These are phyloP conservation scores for Adoxophyes honmai DNA, from an alignment of 1,140 invertebrate species.

Conservation along the genomic window DNA sequence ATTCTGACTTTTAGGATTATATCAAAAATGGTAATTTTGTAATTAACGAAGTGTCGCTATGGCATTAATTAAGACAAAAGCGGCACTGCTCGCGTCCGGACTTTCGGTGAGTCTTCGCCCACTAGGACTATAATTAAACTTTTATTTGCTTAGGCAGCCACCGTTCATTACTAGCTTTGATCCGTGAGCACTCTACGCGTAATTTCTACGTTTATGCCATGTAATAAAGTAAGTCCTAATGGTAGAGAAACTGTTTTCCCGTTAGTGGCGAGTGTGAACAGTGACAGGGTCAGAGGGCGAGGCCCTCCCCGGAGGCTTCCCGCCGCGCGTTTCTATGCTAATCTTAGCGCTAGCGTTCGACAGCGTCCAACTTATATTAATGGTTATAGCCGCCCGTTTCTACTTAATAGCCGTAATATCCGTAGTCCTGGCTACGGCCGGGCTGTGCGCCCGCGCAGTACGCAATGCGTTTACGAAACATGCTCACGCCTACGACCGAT, in stretches of 20 bases:
- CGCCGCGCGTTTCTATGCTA: constrained; percentile 69
- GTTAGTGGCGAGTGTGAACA: constrained; percentile 61
- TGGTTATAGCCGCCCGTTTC: constrained; percentile 58
- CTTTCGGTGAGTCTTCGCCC: not conserved
- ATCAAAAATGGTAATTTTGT: constrained; percentile 10
- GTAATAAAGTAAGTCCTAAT: constrained; percentile 28
- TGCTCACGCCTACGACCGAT: constrained; percentile 47
- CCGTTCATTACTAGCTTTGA: too few species aligned
- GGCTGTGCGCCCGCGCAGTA: constrained; percentile 44
- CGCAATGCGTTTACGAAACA: constrained; percentile 63
- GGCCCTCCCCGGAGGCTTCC: constrained; percentile 57
- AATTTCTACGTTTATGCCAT: constrained; percentile 34
- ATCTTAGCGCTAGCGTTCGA: constrained; percentile 60
- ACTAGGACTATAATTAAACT: too few species aligned
- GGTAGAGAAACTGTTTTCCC: constrained; percentile 56
- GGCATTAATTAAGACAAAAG: not conserved
- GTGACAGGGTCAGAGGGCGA: constrained; percentile 67
- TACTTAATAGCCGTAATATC: constrained; percentile 55
- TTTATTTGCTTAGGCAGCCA: too few species aligned
- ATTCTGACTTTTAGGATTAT: constrained; percentile 6
- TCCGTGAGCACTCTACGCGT: not conserved
- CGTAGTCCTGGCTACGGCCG: constrained; percentile 28
- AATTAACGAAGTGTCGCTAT: constrained; percentile 9
- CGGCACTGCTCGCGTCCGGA: not conserved
- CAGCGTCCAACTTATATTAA: constrained; percentile 64